A percentile compares a stretch with the other conserved stretches of the same genome.
Evolutionary conservation across 2,888 invertebrate species (phyloP).

Genomic region (Uropetala carovei): DNA sequence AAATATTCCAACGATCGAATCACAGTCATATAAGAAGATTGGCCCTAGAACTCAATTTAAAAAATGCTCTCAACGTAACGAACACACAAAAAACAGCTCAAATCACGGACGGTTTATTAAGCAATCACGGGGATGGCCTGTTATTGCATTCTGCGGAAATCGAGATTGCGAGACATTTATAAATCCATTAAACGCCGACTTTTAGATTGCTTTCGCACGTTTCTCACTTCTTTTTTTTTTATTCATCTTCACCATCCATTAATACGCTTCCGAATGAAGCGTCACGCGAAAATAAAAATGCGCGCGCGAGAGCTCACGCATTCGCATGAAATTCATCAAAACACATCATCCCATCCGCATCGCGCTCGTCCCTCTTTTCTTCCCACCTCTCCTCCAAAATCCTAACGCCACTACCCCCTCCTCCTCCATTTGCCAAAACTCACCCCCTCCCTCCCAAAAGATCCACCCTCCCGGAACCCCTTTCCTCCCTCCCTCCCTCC

Average conservation of each 20-base stretch:
- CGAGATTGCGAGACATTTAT: conserved; percentile 44
- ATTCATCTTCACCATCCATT: conserved; percentile 15
- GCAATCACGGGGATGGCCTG: conserved; percentile 50
- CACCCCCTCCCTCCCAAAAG: not conserved
- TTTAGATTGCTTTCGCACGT: conserved; percentile 30
- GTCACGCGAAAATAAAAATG: conserved; percentile 45
- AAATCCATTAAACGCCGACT: conserved; percentile 40
- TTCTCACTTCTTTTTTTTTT: conserved; percentile 7
- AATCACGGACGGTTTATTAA: conserved; percentile 1
- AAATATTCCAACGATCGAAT: not conserved
- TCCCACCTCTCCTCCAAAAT: not conserved
- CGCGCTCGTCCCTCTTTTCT: too few species aligned
- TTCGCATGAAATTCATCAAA: conserved; percentile 6
- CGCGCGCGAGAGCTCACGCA: conserved; percentile 38
- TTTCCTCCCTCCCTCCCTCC: not conserved
- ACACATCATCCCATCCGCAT: too few species aligned
- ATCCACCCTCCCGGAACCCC: not conserved
- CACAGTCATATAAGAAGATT: conserved; percentile 1
- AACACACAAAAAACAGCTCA: not conserved
- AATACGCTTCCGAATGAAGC: conserved; percentile 57
- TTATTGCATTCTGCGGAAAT: conserved; percentile 38
- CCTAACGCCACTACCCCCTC: conserved; percentile 10
- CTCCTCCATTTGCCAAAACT: not conserved
- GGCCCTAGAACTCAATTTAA: not conserved
- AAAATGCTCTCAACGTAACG: conserved; percentile 2